Evolutionary conservation across 2,113 vertebrate genomes (phyloP).

Genomic region (Suricata suricatta): DNA sequence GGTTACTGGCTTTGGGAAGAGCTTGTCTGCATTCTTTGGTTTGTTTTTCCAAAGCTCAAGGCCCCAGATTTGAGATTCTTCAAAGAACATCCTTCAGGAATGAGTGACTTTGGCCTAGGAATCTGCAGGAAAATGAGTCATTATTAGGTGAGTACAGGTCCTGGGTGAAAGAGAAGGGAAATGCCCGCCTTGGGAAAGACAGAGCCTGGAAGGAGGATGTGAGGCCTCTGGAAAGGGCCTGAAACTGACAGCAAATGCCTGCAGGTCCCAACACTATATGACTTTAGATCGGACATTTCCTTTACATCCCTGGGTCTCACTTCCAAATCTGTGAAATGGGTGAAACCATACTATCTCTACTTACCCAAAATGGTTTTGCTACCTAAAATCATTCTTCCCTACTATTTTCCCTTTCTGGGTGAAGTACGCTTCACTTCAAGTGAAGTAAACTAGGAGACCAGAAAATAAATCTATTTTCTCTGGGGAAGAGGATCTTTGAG

Average conservation of each 20-base stretch:
- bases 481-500: background rate
- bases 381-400: background rate
- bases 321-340: background rate
- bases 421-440: background rate
- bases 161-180: background rate
- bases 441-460: background rate
- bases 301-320: background rate
- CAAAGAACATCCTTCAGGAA: background rate
- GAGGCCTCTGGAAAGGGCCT: background rate
- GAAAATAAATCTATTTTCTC: background rate
- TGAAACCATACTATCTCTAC: background rate
- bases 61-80: background rate
- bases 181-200: background rate
- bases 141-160: background rate
- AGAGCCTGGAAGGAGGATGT: background rate
- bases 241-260: background rate
- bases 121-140: background rate
- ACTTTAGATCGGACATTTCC: background rate
- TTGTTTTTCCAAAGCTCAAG: background rate
- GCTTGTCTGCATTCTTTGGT: background rate
- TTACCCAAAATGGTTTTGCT: background rate
- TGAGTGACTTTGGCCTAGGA: background rate
- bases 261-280: background rate
- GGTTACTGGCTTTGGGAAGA: background rate
- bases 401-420: background rate